Conservation (phyloP, 1,140 invertebrate genomes). For the Aricia agestis region DNA sequence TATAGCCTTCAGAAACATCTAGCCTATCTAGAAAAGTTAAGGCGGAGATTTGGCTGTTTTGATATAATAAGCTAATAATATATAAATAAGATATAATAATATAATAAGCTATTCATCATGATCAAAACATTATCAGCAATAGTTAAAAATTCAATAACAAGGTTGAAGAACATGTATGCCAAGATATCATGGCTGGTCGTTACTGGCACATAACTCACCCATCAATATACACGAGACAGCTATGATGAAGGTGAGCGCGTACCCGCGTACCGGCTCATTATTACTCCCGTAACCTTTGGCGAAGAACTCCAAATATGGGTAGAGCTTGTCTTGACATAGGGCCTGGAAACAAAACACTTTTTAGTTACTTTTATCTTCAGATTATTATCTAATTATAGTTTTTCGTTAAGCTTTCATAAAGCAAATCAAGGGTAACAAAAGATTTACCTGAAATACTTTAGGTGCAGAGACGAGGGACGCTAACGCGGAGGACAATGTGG, state of each 20-base stretch:
- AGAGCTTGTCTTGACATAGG: slow-evolving; percentile 96
- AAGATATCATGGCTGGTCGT: background rate
- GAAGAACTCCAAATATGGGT: slow-evolving; percentile 95
- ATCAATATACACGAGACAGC: slow-evolving; percentile 91
- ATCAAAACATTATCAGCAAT: too few relatives aligned
- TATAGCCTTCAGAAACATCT: too few relatives aligned
- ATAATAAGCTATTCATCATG: too few relatives aligned
- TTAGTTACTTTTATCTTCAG: background rate
- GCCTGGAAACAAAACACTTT: slow-evolving; percentile 75
- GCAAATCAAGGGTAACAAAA: too few relatives aligned
- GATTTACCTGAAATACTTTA: slow-evolving; percentile 87
- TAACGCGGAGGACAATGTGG: slow-evolving; percentile 95
- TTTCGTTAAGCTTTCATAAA: too few relatives aligned
- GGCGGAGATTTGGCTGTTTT: too few relatives aligned
- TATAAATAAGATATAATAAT: too few relatives aligned
- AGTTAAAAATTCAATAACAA: too few relatives aligned
- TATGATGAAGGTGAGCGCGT: slow-evolving; percentile 93
- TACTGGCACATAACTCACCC: slow-evolving; percentile 78
- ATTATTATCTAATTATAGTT: too few relatives aligned
- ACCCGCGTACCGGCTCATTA: slow-evolving; percentile 94
- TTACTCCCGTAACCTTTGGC: slow-evolving; percentile 93
- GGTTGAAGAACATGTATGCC: too few relatives aligned
- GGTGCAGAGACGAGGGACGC: slow-evolving; percentile 97
- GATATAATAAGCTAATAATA: too few relatives aligned
- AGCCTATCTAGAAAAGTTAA: too few relatives aligned